These are phyloP conservation scores for Noctua fimbriata DNA, from an alignment of 2,888 invertebrate genomes.

Conservation along the genomic window DNA sequence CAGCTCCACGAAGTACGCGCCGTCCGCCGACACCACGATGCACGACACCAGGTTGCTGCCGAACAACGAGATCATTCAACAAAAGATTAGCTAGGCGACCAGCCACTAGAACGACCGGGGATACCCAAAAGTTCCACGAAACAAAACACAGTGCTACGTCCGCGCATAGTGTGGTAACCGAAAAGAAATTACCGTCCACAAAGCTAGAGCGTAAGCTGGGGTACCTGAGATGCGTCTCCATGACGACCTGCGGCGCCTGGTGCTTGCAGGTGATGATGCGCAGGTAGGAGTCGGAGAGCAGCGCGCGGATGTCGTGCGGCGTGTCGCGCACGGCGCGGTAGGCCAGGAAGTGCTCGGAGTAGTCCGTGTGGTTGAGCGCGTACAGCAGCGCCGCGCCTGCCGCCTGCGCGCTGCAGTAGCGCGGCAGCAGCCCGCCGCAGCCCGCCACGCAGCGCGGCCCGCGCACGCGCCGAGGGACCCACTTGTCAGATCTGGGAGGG, in stretches of 20 bases:
- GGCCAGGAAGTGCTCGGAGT: slow-evolving; percentile 94
- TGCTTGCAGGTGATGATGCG: slow-evolving; percentile 92
- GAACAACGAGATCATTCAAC: background rate
- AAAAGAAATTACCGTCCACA: background rate
- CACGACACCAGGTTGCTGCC: slow-evolving; percentile 92
- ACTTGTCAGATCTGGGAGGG: slow-evolving; percentile 90
- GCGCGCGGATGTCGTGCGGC: slow-evolving; percentile 94
- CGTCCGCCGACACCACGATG: slow-evolving; percentile 89
- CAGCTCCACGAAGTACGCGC: slow-evolving; percentile 93
- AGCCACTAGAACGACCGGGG: background rate
- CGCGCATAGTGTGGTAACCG: background rate
- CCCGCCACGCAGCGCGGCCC: slow-evolving; percentile 93
- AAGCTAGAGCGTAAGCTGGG: background rate
- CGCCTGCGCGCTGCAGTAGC: slow-evolving; percentile 93
- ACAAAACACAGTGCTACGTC: background rate
- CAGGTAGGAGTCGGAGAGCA: slow-evolving; percentile 94
- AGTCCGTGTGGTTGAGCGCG: slow-evolving; percentile 93
- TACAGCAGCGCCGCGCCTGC: slow-evolving; percentile 94
- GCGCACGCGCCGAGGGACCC: slow-evolving; percentile 92
- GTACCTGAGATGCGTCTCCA: slow-evolving; percentile 92
- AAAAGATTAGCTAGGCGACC: background rate
- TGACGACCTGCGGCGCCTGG: slow-evolving; percentile 88
- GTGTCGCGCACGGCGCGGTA: slow-evolving; percentile 94
- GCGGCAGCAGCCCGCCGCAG: slow-evolving; percentile 95
- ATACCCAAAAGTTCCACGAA: background rate